Evolutionary conservation across 2,113 vertebrate genomes (phyloP).

Genomic region (Tyto alba): DNA sequence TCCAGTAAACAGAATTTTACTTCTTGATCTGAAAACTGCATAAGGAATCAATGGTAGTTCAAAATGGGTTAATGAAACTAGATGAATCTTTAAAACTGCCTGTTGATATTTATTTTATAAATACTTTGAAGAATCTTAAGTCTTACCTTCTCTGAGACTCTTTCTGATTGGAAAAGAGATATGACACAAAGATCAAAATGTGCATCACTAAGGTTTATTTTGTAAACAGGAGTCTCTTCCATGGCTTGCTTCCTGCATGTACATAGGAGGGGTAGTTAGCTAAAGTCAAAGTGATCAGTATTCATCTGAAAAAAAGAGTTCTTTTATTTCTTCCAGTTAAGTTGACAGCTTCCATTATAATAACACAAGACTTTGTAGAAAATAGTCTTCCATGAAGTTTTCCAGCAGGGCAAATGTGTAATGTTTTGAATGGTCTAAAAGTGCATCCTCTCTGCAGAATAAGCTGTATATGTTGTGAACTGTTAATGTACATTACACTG

Average conservation of each 20-base stretch:
- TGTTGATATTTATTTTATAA: background rate
- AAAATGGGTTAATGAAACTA: background rate
- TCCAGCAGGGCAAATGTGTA: background rate
- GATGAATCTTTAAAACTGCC: background rate
- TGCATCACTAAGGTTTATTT: background rate
- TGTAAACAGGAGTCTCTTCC: background rate
- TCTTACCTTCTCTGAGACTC: background rate
- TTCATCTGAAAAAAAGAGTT: background rate
- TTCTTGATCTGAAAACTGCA: background rate
- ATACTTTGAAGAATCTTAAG: background rate
- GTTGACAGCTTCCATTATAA: background rate
- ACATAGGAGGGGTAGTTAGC: background rate
- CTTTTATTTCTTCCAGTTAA: background rate
- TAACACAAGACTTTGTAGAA: background rate
- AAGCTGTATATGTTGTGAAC: background rate
- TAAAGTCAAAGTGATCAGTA: background rate
- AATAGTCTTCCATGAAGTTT: background rate
- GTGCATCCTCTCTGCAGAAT: background rate
- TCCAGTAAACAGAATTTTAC: background rate
- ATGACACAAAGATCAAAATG: background rate
- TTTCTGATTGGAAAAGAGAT: background rate
- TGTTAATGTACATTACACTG: background rate
- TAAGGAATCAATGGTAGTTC: background rate
- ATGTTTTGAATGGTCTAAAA: background rate
- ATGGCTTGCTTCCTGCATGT: background rate